Evolutionary conservation across 2,888 invertebrate genomes (phyloP), one percentile per base, ranked within the genome.

Genomic region (Drosophila kokeensis): DNA sequence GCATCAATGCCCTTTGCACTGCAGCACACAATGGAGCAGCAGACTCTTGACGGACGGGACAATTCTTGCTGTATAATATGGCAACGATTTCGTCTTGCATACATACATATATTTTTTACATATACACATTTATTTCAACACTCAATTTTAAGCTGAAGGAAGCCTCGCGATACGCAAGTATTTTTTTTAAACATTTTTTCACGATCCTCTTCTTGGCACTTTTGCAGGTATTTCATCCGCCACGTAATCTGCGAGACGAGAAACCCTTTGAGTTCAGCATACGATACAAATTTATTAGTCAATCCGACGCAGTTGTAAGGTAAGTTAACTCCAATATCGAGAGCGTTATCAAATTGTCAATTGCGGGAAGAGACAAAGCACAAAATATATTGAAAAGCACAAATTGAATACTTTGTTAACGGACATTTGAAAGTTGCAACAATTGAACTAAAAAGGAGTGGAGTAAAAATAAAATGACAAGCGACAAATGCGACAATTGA

Each of bases 231-330:
- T 93, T 93, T 81, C 93, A 93, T 90, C 93, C 96, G 95, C 94
- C 95, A 65, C 95, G 95, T 53, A 95, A 96, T 24, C 80, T 92
- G 65, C 95, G 96, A n/a, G 95, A 96, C 78, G 95, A 95, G 55
- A 95, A 96, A 71, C 96, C 96, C n/a, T 97, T 97, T 92, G 96
- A 96, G 87, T 96, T 97, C 92, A 95, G 95, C 57, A 94, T 97
- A 84, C 95, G 97, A 57, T 97, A 97, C 94, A 96, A 97, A 92
- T 97, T 97, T 93, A 95, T 97, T 70, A 95, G 96, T 70, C 95
- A 96, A 81, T 95, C 96, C 82, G 97, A 97, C 91, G 97, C 97
- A 32, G 95, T 96, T 42, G 97, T 97, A 53, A 94, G 95, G 95
- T 95, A 86, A 93, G 93, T 89, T 59, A n/a, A 50, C 50, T 64